Percentiles rank a stretch among this genome's conserved stretches.
Evolutionary conservation across 2,888 invertebrate species (phyloP).

Genomic region (Acrobeloides nanus): DNA sequence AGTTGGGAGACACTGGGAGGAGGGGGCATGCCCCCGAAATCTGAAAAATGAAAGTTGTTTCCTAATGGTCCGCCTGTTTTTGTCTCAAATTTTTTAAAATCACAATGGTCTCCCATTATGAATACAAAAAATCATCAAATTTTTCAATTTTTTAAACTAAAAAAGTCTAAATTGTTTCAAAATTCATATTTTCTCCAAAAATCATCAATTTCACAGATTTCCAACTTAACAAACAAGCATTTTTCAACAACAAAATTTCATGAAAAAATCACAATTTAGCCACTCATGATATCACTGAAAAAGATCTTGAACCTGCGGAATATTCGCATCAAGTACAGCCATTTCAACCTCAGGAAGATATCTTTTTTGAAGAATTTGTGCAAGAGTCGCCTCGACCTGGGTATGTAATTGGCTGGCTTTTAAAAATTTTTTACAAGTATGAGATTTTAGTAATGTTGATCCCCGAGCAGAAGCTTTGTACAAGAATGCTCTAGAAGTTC

Average conservation of each 20-base stretch:
- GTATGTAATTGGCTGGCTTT: not conserved
- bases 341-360: not conserved
- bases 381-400: conserved; percentile 8
- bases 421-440: not conserved
- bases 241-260: no score
- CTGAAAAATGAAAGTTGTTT: no score
- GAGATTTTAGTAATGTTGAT: conserved; percentile 14
- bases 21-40: not conserved
- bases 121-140: not conserved
- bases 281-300: conserved; percentile 5
- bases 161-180: not conserved
- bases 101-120: not conserved
- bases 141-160: not conserved
- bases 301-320: conserved; percentile 9
- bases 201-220: no score
- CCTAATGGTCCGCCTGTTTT: no score
- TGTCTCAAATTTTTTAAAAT: not conserved
- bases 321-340: conserved; percentile 4
- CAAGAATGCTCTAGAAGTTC: conserved; percentile 66
- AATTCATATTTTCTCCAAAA: not conserved
- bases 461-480: conserved; percentile 68
- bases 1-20: not conserved
- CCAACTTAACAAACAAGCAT: no score
- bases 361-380: conserved; percentile 14
- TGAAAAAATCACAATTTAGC: conserved; percentile 4